phyloP scores from a whole-genome alignment of 92 coral and sea anemone genomes.

The Muricea muricata region DNA sequence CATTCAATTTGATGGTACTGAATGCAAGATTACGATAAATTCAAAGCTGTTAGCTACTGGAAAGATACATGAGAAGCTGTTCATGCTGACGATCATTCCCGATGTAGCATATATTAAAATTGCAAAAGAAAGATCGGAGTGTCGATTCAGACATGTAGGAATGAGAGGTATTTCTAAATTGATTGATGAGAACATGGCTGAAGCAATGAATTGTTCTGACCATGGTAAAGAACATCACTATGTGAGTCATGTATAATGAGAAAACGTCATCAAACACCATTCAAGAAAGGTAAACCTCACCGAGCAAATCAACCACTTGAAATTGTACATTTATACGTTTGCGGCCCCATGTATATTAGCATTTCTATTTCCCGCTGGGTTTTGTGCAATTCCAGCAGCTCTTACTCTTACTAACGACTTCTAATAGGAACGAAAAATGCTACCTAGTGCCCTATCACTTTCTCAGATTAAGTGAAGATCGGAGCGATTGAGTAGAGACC shows the following conservation, averaged over 20 bases:
- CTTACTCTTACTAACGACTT: neutral
- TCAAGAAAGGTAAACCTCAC: neutral
- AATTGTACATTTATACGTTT: too few relatives aligned
- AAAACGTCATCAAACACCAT: neutral
- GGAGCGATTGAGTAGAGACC: slow-evolving; percentile 7
- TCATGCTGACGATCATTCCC: slow-evolving; percentile 12
- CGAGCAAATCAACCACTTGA: slow-evolving; percentile 27
- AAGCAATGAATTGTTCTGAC: slow-evolving; percentile 2
- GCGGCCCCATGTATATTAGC: too few relatives aligned
- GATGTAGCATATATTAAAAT: neutral
- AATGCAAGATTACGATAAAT: neutral
- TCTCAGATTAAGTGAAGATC: slow-evolving; percentile 1
- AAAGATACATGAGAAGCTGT: slow-evolving; percentile 15
- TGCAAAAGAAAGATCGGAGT: slow-evolving; percentile 20
- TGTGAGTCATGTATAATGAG: neutral
- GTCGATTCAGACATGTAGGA: slow-evolving; percentile 24
- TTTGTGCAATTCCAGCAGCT: neutral
- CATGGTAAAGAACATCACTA: neutral
- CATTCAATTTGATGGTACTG: slow-evolving; percentile 9
- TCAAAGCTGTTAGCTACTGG: slow-evolving; percentile 6
- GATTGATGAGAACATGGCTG: slow-evolving; percentile 30
- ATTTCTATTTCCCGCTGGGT: slow-evolving; percentile 15
- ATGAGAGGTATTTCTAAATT: too few relatives aligned
- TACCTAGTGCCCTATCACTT: slow-evolving; percentile 13
- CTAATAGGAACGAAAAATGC: neutral